phyloP scores from a whole-genome alignment of 2,888 invertebrate genomes.

The Alsophila aescularia region DNA sequence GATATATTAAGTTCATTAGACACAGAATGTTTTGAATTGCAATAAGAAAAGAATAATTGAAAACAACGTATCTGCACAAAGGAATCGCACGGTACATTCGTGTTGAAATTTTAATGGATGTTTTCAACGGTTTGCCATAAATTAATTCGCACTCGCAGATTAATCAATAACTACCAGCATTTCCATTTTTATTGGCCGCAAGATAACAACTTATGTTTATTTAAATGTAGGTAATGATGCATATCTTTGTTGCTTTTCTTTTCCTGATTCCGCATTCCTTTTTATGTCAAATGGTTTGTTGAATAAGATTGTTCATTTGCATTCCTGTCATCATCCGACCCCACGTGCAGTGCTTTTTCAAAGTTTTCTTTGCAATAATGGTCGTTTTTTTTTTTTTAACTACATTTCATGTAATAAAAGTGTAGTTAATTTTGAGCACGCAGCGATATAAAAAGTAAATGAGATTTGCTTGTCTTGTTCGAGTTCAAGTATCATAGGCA shows the following conservation, averaged over 20 bases:
- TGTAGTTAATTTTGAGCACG: too few species aligned
- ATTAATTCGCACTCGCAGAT: slow-evolving; percentile 17
- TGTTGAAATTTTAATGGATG: slow-evolving; percentile 14
- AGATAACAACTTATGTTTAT: slow-evolving; percentile 22
- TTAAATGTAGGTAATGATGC: slow-evolving; percentile 30
- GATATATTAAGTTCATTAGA: slow-evolving; percentile 12
- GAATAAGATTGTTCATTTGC: slow-evolving; percentile 11
- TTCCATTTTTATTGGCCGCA: slow-evolving; percentile 32
- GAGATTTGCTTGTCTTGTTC: slow-evolving; percentile 4
- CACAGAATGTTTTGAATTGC: slow-evolving; percentile 4
- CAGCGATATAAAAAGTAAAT: slow-evolving; percentile 7
- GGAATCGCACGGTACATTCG: slow-evolving; percentile 5
- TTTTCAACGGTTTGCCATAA: slow-evolving; percentile 7
- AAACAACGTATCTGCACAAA: not conserved
- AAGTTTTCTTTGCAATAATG: not conserved
- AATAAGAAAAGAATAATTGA: not conserved
- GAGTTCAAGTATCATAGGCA: slow-evolving; percentile 14
- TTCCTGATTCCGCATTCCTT: slow-evolving; percentile 13
- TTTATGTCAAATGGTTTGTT: slow-evolving; percentile 11
- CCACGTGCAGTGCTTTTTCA: slow-evolving; percentile 5
- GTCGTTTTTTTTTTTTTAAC: not conserved
- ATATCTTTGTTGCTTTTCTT: slow-evolving; percentile 26
- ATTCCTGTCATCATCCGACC: slow-evolving; percentile 7
- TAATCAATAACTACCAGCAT: slow-evolving; percentile 24
- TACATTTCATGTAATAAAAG: too few species aligned